Conservation (phyloP, 2,113 vertebrate genomes). For the Panurus biarmicus region DNA sequence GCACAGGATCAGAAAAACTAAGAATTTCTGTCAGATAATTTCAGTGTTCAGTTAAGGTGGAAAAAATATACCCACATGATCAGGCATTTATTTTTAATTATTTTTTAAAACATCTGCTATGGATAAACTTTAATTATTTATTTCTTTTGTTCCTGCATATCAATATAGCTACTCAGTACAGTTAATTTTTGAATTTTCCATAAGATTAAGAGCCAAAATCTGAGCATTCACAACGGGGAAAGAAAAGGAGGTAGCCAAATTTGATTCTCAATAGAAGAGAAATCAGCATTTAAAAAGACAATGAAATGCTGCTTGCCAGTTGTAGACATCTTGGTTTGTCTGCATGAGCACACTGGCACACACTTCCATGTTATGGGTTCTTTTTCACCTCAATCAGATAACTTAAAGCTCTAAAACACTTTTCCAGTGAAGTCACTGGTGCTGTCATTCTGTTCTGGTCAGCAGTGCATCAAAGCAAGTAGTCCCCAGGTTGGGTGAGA, state of each 20-base stretch:
- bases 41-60: neutral
- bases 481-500: neutral
- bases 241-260: neutral
- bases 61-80: neutral
- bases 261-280: neutral
- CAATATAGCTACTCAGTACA: neutral
- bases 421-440: neutral
- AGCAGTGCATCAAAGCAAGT: neutral
- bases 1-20: neutral
- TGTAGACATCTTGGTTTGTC: neutral
- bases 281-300: neutral
- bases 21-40: neutral
- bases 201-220: neutral
- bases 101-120: neutral
- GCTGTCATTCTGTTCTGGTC: neutral
- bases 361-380: neutral
- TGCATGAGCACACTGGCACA: neutral
- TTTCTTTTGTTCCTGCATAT: neutral
- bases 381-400: neutral
- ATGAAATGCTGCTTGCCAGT: neutral
- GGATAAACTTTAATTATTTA: neutral
- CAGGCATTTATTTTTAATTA: neutral
- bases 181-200: neutral
- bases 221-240: neutral
- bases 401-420: neutral